phyloP scores from a whole-genome alignment of 2,888 invertebrate species.

The Theretra japonica region DNA sequence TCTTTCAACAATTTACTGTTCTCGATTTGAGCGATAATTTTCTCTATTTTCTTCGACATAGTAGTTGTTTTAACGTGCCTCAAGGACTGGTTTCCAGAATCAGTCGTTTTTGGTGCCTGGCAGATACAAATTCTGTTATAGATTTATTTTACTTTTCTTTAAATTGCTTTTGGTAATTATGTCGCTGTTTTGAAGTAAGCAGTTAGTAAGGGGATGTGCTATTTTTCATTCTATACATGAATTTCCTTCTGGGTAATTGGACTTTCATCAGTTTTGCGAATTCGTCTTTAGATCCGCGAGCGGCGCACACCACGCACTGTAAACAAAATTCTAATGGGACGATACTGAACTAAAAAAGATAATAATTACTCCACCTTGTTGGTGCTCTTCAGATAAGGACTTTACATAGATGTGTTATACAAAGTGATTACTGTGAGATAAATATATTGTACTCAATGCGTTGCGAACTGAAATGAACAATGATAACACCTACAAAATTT shows the following conservation, averaged over 20 bases:
- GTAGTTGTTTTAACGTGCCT: conserved; percentile 43
- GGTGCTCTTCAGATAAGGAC: neutral
- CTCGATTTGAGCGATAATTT: conserved; percentile 55
- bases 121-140: conserved; percentile 10
- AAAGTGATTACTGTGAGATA: neutral
- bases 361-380: neutral
- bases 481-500: neutral
- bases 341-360: conserved; percentile 35
- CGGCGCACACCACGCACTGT: conserved; percentile 64
- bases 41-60: conserved; percentile 55
- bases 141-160: neutral
- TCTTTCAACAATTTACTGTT: conserved; percentile 52
- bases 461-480: neutral
- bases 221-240: conserved; percentile 59
- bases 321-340: conserved; percentile 51
- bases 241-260: conserved; percentile 63
- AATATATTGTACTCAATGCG: no score
- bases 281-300: conserved; percentile 28
- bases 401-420: neutral
- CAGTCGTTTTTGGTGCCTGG: conserved; percentile 9
- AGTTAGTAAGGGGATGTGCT: conserved; percentile 64
- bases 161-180: neutral
- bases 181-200: neutral
- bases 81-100: neutral
- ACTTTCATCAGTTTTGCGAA: conserved; percentile 52